Evolutionary conservation across 2,113 vertebrate genomes (phyloP).

Genomic region (Poecilia latipinna): DNA sequence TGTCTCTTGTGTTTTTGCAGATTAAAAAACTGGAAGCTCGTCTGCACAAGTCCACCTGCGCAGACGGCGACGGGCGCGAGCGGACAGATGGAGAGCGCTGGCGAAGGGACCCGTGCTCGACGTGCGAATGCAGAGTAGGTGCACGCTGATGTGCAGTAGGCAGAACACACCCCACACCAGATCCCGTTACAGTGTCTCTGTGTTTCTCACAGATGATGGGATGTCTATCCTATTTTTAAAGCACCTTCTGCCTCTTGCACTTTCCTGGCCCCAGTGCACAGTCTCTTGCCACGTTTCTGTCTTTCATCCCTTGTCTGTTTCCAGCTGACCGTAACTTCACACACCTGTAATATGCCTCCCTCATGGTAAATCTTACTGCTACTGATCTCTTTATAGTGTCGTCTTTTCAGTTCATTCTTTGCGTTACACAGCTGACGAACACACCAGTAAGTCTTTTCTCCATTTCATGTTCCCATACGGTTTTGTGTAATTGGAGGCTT

Average conservation of each 20-base stretch:
- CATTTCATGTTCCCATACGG: not conserved
- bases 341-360: slow-evolving; percentile 3
- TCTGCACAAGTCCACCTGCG: slow-evolving; percentile 89
- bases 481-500: not conserved
- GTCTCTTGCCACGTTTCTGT: slow-evolving; percentile 35
- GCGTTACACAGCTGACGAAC: not conserved
- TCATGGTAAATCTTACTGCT: slow-evolving; percentile 10
- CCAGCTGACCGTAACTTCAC: slow-evolving; percentile 10
- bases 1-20: slow-evolving; percentile 67
- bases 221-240: slow-evolving; percentile 12
- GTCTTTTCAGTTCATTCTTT: slow-evolving; percentile 4
- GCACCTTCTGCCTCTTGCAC: slow-evolving; percentile 3
- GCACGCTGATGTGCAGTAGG: not conserved
- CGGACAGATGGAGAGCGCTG: slow-evolving; percentile 84
- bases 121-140: slow-evolving; percentile 92
- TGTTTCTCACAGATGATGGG: not conserved
- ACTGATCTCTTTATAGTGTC: slow-evolving; percentile 14
- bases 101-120: slow-evolving; percentile 88
- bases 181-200: not conserved
- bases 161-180: not conserved
- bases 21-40: slow-evolving; percentile 95
- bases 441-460: slow-evolving; percentile 16
- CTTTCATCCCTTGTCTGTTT: slow-evolving; percentile 31
- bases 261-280: slow-evolving; percentile 10
- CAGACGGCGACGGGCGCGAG: slow-evolving; percentile 83